Conservation (phyloP, 1,140 invertebrate genomes). For the Drosophila littoralis region DNA sequence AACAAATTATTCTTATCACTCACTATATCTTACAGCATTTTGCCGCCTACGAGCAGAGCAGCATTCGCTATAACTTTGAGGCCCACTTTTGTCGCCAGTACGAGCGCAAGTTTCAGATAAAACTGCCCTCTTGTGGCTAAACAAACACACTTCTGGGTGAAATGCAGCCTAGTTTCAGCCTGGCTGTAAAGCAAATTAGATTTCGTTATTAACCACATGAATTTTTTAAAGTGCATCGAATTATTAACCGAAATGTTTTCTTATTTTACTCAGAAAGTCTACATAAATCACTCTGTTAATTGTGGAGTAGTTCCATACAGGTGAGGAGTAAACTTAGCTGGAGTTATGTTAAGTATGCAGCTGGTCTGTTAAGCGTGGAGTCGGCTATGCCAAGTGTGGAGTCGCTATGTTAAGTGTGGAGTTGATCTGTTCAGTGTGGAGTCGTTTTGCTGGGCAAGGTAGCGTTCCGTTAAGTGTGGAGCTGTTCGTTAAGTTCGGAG, state of each 20-base stretch:
- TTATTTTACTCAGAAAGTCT: background rate
- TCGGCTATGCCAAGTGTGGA: too few species aligned
- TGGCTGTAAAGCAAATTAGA: background rate
- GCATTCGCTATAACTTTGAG: conserved; percentile 72
- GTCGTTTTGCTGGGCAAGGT: too few species aligned
- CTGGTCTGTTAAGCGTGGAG: too few species aligned
- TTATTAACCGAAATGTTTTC: too few species aligned
- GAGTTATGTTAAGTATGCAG: too few species aligned
- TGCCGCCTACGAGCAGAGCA: conserved; percentile 63
- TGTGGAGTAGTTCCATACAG: too few species aligned
- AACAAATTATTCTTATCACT: background rate
- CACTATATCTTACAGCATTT: conserved; percentile 48
- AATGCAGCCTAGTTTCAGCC: too few species aligned
- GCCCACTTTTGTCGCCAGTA: conserved; percentile 64
- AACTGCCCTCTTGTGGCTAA: conserved; percentile 53
- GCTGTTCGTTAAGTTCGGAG: conserved; percentile 3
- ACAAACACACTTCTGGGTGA: background rate
- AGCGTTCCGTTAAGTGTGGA: background rate
- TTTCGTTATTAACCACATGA: background rate
- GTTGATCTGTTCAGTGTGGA: background rate
- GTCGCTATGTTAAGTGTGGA: too few species aligned
- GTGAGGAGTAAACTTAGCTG: too few species aligned
- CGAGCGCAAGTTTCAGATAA: conserved; percentile 53
- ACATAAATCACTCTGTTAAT: background rate
- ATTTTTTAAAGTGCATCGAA: background rate